These are phyloP conservation scores for Reinhardtius hippoglossoides DNA, from an alignment of 2,113 vertebrate species.

Conservation along the genomic window DNA sequence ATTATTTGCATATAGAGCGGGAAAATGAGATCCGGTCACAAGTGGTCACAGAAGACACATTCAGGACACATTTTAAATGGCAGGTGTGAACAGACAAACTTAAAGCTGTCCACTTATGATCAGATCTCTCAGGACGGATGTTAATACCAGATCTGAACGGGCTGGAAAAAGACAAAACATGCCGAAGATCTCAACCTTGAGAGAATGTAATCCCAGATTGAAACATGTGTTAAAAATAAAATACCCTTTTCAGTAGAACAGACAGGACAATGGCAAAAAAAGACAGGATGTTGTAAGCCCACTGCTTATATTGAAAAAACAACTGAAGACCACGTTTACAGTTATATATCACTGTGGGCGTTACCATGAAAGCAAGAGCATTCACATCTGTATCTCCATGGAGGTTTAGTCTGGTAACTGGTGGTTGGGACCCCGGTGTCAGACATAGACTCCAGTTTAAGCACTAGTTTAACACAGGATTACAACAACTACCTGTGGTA, in stretches of 20 bases:
- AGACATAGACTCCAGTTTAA: too few relatives aligned
- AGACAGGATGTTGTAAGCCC: not conserved
- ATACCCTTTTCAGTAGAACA: not conserved
- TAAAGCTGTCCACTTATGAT: too few relatives aligned
- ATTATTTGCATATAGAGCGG: not conserved
- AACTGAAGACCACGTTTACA: conserved; percentile 7
- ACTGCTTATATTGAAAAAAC: conserved; percentile 10
- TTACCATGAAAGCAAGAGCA: too few relatives aligned
- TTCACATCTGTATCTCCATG: too few relatives aligned
- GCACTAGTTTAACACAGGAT: not conserved
- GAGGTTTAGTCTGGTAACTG: too few relatives aligned
- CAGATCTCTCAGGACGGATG: too few relatives aligned
- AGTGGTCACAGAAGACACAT: too few relatives aligned
- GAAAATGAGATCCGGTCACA: not conserved
- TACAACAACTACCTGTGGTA: conserved; percentile 18
- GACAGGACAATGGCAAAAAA: not conserved
- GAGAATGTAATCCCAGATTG: conserved; percentile 3
- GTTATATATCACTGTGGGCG: not conserved
- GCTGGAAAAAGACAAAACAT: not conserved
- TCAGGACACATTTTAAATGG: too few relatives aligned
- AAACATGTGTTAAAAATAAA: not conserved
- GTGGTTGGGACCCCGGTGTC: too few relatives aligned
- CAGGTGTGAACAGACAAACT: too few relatives aligned
- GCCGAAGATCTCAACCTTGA: not conserved
- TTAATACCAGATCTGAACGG: too few relatives aligned